Conservation (phyloP, 2,113 vertebrate genomes). For the Steatornis caripensis region DNA sequence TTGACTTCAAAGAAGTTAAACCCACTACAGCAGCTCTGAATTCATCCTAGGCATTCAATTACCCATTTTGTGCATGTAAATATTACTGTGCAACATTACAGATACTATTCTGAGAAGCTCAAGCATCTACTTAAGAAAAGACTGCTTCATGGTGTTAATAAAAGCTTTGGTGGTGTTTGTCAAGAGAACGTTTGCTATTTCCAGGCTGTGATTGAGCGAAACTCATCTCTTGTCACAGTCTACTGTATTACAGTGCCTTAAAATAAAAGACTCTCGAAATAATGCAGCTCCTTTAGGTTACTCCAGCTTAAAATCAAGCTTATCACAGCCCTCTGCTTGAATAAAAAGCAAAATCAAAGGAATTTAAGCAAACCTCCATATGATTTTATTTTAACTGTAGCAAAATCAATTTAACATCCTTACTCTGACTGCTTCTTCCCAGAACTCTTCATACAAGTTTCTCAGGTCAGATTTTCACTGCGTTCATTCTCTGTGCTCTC, state of each 20-base stretch:
- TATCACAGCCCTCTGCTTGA: not conserved
- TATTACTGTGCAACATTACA: not conserved
- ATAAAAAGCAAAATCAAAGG: not conserved
- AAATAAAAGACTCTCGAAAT: not conserved
- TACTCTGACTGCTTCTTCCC: not conserved
- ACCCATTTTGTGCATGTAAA: not conserved
- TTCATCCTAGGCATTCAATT: not conserved
- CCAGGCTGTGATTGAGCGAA: not conserved
- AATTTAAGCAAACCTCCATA: not conserved
- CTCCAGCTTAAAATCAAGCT: not conserved
- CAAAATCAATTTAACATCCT: not conserved
- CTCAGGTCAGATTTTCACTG: not conserved
- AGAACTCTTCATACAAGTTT: not conserved
- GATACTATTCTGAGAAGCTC: not conserved
- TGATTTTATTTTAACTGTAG: not conserved
- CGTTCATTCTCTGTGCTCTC: not conserved
- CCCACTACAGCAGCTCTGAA: not conserved
- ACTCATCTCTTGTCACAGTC: not conserved
- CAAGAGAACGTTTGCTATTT: not conserved
- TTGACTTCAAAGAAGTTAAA: not conserved
- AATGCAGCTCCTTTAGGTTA: not conserved
- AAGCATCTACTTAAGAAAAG: not conserved
- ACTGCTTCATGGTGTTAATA: not conserved
- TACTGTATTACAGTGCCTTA: not conserved
- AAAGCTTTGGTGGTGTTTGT: not conserved